These are phyloP conservation scores for Mirounga angustirostris DNA, from an alignment of 2,113 vertebrate genomes.

Conservation along the genomic window DNA sequence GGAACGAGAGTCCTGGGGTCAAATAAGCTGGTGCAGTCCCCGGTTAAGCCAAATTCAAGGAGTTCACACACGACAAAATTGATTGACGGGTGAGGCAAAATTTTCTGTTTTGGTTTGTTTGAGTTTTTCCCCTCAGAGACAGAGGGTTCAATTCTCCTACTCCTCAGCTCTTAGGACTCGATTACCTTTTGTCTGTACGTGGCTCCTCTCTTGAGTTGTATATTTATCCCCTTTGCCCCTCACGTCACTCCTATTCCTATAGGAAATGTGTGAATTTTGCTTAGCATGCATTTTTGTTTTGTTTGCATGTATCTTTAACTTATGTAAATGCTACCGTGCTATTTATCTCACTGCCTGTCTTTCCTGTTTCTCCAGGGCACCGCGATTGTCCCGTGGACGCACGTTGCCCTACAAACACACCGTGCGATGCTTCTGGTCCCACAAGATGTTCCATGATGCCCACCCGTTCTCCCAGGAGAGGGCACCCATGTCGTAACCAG, in stretches of 20 bases:
- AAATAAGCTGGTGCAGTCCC: accelerated
- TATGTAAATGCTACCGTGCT: accelerated
- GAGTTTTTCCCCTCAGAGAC: neutral
- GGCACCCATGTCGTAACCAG: too few relatives aligned
- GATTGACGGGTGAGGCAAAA: accelerated
- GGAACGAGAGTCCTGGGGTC: neutral
- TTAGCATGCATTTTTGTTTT: neutral
- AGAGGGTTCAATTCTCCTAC: neutral
- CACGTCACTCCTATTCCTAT: accelerated
- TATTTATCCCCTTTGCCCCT: accelerated
- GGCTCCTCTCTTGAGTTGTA: neutral
- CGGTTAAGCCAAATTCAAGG: neutral
- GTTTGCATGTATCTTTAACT: neutral
- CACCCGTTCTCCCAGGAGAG: neutral
- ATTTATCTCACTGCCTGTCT: neutral
- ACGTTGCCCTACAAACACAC: too few relatives aligned
- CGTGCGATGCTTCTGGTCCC: neutral
- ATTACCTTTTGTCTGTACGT: accelerated
- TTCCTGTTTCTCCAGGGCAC: neutral
- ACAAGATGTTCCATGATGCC: accelerated
- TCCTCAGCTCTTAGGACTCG: neutral
- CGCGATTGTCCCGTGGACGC: neutral
- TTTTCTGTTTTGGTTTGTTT: neutral
- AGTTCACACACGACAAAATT: accelerated
- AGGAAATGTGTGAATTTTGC: neutral